Conservation (phyloP, 2,113 vertebrate genomes). For the Brevimyrus niger region DNA sequence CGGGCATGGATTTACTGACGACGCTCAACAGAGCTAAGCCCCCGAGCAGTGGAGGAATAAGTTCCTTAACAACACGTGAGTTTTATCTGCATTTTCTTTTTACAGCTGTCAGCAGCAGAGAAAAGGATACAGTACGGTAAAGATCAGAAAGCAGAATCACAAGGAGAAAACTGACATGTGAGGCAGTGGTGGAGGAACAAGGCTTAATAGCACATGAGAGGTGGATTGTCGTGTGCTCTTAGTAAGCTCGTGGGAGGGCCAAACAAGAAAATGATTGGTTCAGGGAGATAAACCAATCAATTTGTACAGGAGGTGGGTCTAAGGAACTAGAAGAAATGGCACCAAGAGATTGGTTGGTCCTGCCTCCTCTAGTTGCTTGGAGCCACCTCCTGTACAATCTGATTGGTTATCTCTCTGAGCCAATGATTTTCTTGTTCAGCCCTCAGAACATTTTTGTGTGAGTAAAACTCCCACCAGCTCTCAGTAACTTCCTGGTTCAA, state of each 20-base stretch:
- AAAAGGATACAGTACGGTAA: background rate
- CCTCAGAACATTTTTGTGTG: too few species aligned
- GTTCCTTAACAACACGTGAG: background rate
- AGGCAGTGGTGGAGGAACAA: background rate
- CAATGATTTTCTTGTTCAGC: too few species aligned
- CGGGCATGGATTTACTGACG: background rate
- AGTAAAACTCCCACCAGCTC: too few species aligned
- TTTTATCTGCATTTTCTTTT: background rate
- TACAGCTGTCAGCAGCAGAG: background rate
- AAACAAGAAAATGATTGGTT: background rate
- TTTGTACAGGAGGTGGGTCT: background rate
- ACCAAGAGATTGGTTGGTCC: background rate
- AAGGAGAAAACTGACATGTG: background rate
- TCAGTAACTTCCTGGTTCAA: background rate
- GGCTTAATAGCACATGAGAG: background rate
- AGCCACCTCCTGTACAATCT: too few species aligned
- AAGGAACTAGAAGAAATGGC: background rate
- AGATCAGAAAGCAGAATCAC: background rate
- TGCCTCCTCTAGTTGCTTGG: background rate
- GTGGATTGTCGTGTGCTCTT: background rate
- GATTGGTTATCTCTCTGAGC: too few species aligned
- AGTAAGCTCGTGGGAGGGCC: background rate
- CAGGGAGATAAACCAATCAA: background rate
- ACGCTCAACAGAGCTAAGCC: background rate
- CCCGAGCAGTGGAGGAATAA: too few species aligned